These are phyloP conservation scores for Antitype chi DNA, from an alignment of 2,888 invertebrate genomes.

Conservation along the genomic window DNA sequence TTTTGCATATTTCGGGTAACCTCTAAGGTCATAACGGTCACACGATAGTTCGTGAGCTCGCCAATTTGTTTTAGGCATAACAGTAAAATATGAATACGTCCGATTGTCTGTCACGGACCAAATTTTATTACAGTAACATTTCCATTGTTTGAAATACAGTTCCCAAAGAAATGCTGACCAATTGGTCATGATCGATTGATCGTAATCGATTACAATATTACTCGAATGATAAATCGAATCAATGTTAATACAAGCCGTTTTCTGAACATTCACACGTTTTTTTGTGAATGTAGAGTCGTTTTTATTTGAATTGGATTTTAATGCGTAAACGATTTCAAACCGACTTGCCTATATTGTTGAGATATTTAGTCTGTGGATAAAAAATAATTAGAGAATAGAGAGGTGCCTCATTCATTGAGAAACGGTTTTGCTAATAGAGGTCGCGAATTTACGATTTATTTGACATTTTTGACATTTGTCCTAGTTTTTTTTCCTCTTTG, in stretches of 20 bases:
- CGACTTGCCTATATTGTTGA: constrained; percentile 12
- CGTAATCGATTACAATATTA: constrained; percentile 70
- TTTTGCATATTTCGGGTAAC: constrained; percentile 36
- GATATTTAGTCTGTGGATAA: not conserved
- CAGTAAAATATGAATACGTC: constrained; percentile 76
- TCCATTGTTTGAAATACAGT: constrained; percentile 70
- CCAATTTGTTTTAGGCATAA: constrained; percentile 74
- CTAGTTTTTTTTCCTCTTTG: not conserved
- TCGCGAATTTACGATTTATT: constrained; percentile 10
- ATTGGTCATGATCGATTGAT: constrained; percentile 70
- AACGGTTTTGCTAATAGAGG: constrained; percentile 19
- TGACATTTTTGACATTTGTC: not conserved
- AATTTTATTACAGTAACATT: constrained; percentile 72
- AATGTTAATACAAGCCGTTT: constrained; percentile 52
- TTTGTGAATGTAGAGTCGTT: constrained; percentile 26
- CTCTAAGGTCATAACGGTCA: constrained; percentile 73
- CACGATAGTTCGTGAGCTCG: constrained; percentile 76
- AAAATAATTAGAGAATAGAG: constrained; percentile 20
- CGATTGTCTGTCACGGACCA: constrained; percentile 65
- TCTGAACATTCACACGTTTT: constrained; percentile 63
- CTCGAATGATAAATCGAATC: constrained; percentile 71
- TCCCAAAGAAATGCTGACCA: constrained; percentile 68
- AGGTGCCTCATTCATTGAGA: constrained; percentile 2
- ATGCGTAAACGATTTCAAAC: constrained; percentile 25
- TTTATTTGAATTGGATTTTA: constrained; percentile 36